Percentiles rank a stretch among this genome's conserved stretches.
Conservation (phyloP, 2,888 invertebrate species). For the Desoria tigrina region DNA sequence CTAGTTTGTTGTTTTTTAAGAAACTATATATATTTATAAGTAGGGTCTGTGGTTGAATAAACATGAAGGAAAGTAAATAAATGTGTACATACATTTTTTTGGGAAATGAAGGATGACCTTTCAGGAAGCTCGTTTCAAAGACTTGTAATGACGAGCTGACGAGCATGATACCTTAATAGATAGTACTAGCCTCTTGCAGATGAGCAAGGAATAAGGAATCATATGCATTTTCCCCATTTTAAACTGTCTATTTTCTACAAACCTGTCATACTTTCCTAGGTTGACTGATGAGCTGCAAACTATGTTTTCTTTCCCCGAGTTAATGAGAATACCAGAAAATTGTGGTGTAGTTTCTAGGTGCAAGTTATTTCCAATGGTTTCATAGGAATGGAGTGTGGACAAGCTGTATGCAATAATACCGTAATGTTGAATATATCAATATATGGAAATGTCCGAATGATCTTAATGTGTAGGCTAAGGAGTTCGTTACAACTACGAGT, state of each 20-base stretch:
- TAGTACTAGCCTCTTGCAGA: no score
- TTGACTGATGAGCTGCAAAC: constrained; percentile 53
- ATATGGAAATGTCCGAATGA: no score
- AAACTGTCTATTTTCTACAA: constrained; percentile 2
- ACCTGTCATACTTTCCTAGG: constrained; percentile 11
- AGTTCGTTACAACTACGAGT: no score
- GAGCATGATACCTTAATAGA: no score
- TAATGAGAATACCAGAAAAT: constrained; percentile 51
- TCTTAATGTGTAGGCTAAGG: no score
- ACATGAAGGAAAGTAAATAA: constrained; percentile 7
- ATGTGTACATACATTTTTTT: background rate
- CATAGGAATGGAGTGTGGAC: no score
- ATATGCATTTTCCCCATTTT: no score
- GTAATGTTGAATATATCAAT: no score
- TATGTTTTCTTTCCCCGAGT: constrained; percentile 50
- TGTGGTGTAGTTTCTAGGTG: background rate
- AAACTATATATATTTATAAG: constrained; percentile 7
- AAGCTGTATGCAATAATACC: no score
- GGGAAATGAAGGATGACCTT: constrained; percentile 4
- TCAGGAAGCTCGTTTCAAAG: background rate
- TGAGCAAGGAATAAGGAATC: no score
- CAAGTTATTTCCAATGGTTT: no score
- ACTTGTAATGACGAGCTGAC: no score
- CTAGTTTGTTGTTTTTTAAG: background rate
- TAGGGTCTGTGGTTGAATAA: constrained; percentile 1